Evolutionary conservation across 1,140 invertebrate species (phyloP), one percentile per base, ranked within the genome.

Genomic region (Drosophila melanogaster): DNA sequence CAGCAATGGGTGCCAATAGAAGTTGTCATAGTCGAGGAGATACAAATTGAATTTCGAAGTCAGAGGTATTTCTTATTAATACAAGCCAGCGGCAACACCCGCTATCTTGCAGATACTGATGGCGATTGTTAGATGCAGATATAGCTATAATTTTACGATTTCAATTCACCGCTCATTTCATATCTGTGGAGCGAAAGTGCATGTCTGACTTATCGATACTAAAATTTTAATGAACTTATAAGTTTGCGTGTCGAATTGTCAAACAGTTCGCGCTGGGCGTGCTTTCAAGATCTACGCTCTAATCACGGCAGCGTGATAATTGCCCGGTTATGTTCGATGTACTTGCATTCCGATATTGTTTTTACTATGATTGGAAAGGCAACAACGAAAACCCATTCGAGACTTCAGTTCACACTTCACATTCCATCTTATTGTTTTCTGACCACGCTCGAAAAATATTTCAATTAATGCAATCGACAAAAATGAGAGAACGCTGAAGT

Each of bases 181-280:
- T 73, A 60, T 57, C 60, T 26, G 59, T 19, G 66, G 22, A 86
- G 81, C 81, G 81, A 85, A 85, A 85, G 81, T 85, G 73, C 77
- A 77, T 65, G 73, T 41, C 35, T 55, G 66, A 15, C 69, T 81
- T 77, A 85, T 86, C 81, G 81, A 77, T 77, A 79, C 80, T 77
- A 67, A 85, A 85, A 85, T 85, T 77, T 85, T 85, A 85, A 85
- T 85, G 78, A 86, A 86, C 81, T 85, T 73, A 86, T 77, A 86
- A 86, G 86, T 81, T 85, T 86, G 81, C 81, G 81, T 85, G 81
- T 85, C 81, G 77, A 85, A 84, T 81, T 65, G 79, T 57, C 69
- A 51, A 76, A 77, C 77, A 67, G 79, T 81, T 51, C 57, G 60
- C 69, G 40, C 30, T 61, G 44, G 55, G 64, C 22, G 49, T 76